Base-by-base conservation (phyloP, 2,797 vertebrate species). In the Danio tinwini region DNA sequence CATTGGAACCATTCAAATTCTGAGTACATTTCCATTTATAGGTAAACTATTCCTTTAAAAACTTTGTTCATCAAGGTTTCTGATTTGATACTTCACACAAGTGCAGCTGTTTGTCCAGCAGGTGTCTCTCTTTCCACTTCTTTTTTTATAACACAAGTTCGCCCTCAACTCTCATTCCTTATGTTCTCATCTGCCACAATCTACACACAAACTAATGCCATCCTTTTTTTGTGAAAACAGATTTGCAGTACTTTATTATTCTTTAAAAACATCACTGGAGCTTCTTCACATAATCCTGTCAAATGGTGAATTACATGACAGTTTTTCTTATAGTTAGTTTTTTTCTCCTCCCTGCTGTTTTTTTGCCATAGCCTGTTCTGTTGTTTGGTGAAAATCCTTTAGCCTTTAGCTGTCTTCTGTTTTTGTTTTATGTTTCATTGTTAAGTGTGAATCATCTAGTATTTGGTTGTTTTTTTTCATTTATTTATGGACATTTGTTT, bases 91-190 rank as follows among this genome's bases (percentile, higher is more conserved):
- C 13, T 21, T 21, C 10, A 49, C 50, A 16, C 62, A 61, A 29
- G 55, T 85, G 86, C 82, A 81, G 56, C 83, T 83, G 37, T 87
- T 80, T 87, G 78, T 81, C 92, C 91, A 91, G 89, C 86, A 93
- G 91, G 89, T 90, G 91, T 89, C 91, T 89, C 88, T 89, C 79
- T 10, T 42, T 49, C 45, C 47, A 63, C 16, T 49, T 53, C 12
- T 17, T 75, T 50, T 74, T 39, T 16, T 21, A 44, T 5, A 8
- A 14, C 49, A 16, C 21, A 29, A 50, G 13, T 16, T 76, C 72
- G 81, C 52, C 73, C 76, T 72, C 80, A 76, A 19, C 58, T 59
- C 67, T 68, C 16, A 2, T 47, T 47, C 74, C 63, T 78, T 55
- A 40, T 17, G 0, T 17, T 47, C 39, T 37, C 39, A 52, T 52